A percentile compares a stretch with the other conserved stretches of the same genome.
Conservation (phyloP, 2,888 invertebrate genomes). For the Digitonthophagus gazella region DNA sequence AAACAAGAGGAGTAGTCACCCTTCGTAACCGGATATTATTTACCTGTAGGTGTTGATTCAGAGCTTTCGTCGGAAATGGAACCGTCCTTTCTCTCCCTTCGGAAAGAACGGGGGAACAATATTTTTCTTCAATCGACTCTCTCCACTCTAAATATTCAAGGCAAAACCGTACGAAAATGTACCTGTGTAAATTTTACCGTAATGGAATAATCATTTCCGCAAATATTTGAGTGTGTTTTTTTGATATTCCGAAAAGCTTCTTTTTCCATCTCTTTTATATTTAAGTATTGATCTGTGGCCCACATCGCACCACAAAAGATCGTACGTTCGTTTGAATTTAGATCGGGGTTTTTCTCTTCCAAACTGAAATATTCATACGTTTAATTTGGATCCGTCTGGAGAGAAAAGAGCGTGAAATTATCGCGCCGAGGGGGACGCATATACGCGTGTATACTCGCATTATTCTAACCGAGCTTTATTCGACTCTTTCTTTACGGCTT, state of each 20-base stretch:
- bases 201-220: conserved; percentile 55
- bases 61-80: conserved; percentile 25
- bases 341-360: conserved; percentile 23
- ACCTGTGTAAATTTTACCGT: conserved; percentile 54
- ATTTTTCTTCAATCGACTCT: conserved; percentile 50
- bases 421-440: neutral
- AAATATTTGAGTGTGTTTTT: conserved; percentile 54
- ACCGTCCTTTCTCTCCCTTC: conserved; percentile 29
- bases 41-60: conserved; percentile 26
- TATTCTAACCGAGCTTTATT: conserved; percentile 37
- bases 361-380: conserved; percentile 13
- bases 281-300: neutral
- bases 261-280: conserved; percentile 20
- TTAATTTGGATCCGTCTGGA: conserved; percentile 2
- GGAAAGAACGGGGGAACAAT: conserved; percentile 41
- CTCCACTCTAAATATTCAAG: conserved; percentile 40
- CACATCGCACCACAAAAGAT: conserved; percentile 12
- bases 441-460: neutral
- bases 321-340: neutral
- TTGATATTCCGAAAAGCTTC: conserved; percentile 51
- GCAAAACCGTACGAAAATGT: conserved; percentile 40
- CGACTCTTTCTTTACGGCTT: conserved; percentile 35
- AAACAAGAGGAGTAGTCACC: conserved; percentile 11
- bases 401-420: neutral
- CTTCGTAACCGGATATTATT: conserved; percentile 22